phyloP scores from a whole-genome alignment of 2,888 invertebrate genomes.

The Cerastis leucographa region DNA sequence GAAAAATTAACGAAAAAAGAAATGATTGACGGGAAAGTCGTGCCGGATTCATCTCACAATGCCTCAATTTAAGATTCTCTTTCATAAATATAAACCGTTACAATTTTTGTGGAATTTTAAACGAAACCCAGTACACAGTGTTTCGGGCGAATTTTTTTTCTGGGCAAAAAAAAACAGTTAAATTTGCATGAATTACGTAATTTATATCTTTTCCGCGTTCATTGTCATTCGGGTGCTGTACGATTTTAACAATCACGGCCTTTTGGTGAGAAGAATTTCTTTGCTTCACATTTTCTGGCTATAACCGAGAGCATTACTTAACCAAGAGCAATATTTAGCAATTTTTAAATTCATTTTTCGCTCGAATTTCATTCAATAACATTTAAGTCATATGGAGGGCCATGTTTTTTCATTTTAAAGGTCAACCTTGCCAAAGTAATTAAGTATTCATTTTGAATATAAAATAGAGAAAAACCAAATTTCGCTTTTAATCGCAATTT shows the following conservation, averaged over 20 bases:
- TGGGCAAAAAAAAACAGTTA: conserved; percentile 71
- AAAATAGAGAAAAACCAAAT: conserved; percentile 27
- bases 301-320: conserved; percentile 15
- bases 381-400: not conserved
- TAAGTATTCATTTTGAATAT: conserved; percentile 13
- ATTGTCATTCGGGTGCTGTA: conserved; percentile 71
- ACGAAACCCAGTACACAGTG: conserved; percentile 64
- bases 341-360: conserved; percentile 1
- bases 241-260: conserved; percentile 60
- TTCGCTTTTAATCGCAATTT: conserved; percentile 46
- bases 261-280: conserved; percentile 54
- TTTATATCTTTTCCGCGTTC: conserved; percentile 74
- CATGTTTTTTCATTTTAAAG: not conserved
- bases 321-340: conserved; percentile 30
- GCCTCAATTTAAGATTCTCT: conserved; percentile 77
- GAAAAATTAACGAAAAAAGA: conserved; percentile 54
- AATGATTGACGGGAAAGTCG: conserved; percentile 69
- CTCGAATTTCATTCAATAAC: conserved; percentile 2
- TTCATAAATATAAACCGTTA: conserved; percentile 73
- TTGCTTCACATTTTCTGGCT: conserved; percentile 29
- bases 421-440: conserved; percentile 3
- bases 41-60: conserved; percentile 71
- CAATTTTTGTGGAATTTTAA: conserved; percentile 79
- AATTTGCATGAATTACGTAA: conserved; percentile 85
- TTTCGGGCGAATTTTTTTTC: conserved; percentile 56